phyloP scores from a whole-genome alignment of 1,140 invertebrate genomes.

The Eurosta solidaginis region DNA sequence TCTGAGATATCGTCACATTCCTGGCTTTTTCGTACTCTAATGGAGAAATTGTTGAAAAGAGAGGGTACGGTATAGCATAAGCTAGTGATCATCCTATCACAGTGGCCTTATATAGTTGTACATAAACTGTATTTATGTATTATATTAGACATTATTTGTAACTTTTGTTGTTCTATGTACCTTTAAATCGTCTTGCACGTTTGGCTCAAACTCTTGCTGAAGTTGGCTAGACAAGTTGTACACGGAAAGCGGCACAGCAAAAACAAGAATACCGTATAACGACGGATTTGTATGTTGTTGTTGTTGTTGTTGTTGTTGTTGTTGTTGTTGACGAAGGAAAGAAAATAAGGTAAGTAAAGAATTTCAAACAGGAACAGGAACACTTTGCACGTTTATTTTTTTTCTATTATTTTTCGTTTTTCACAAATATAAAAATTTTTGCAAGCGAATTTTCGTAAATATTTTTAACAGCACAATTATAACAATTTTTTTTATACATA shows the following conservation, averaged over 20 bases:
- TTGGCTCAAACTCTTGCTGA: neutral
- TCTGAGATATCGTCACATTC: too few relatives aligned
- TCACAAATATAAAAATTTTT: neutral
- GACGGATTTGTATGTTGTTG: neutral
- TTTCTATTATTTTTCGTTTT: too few relatives aligned
- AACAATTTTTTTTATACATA: too few relatives aligned
- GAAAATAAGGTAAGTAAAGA: constrained; percentile 16
- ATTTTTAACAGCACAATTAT: neutral
- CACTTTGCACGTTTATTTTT: constrained; percentile 17
- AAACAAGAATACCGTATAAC: constrained; percentile 10
- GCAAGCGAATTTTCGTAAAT: neutral
- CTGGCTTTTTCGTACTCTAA: too few relatives aligned
- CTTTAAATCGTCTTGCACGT: neutral
- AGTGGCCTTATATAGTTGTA: neutral
- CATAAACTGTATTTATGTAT: neutral
- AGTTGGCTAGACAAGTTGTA: neutral
- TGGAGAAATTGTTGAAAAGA: too few relatives aligned
- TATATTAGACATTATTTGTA: neutral
- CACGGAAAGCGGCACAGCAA: neutral
- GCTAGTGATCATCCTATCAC: too few relatives aligned
- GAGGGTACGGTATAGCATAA: too few relatives aligned
- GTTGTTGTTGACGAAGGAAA: too few relatives aligned
- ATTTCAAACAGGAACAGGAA: constrained; percentile 22
- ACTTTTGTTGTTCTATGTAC: neutral
- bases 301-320: too few relatives aligned